Evolutionary conservation across 1,140 invertebrate genomes (phyloP), one percentile per base, ranked within the genome.

Genomic region (Metopolophium dirhodum): DNA sequence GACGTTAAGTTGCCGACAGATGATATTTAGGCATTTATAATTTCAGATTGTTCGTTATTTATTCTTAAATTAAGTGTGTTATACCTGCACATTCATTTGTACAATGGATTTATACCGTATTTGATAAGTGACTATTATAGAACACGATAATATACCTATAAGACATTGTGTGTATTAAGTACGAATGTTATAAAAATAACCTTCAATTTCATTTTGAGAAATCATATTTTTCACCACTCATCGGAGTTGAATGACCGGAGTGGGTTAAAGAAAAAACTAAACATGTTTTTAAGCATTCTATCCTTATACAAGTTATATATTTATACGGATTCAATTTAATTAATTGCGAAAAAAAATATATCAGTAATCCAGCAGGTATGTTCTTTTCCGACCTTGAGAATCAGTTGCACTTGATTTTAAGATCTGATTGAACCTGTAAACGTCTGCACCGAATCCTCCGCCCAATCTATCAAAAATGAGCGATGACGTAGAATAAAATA

Each of bases 311-410:
- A 77, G 61, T 77, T 77, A 77, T 77, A 68, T n/a, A 77, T n/a
- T 77, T 77, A 77, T 68, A 90, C 89, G 37, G 89, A 61, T 61
- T 20, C n/a, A 35, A n/a, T 68, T 57, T 61, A 90, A 90, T 90
- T 68, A 89, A 90, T 68, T 68, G 37, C 54, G 14, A 90, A 90
- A 90, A 88, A 90, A 45, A 45, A 90, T 45, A 22, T 22, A 89
- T 54, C 57, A 45, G 37, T 68, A 37, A 90, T 90, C 37, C 57
- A n/a, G 14, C 89, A 22, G 37, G 26, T 68, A 90, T 68, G 26
- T 68, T 90, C 57, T 90, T 68, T 68, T 90, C 68, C 37, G 89
- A 90, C 89, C 89, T 90, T 90, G 89, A n/a, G 45, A 68, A 68
- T 90, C 57, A 30, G 57, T 68, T 45, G 54, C 88, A 41, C 35